Evolutionary conservation across 2,888 invertebrate genomes (phyloP).

Genomic region (Acanthosepion lycidas): DNA sequence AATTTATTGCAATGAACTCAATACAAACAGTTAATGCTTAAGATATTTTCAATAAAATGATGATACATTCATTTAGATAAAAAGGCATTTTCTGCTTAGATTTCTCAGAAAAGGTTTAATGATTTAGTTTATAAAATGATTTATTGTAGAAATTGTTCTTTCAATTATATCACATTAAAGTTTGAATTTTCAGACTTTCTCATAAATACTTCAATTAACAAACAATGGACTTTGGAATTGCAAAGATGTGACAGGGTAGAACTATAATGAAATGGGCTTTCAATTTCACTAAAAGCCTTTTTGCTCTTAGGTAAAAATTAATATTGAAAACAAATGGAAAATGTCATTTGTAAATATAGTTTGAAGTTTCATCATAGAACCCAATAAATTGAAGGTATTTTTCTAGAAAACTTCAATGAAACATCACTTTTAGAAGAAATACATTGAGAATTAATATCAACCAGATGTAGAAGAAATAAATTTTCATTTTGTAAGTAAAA

Average conservation of each 20-base stretch:
- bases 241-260: neutral
- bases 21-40: neutral
- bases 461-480: too few relatives aligned
- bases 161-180: neutral
- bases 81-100: neutral
- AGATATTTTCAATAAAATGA: slow-evolving; percentile 21
- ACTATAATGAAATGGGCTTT: neutral
- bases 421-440: too few relatives aligned
- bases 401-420: too few relatives aligned
- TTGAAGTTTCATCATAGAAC: too few relatives aligned
- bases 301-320: neutral
- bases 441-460: too few relatives aligned
- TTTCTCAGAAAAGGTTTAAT: neutral
- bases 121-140: neutral
- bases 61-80: slow-evolving; percentile 33
- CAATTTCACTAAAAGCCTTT: neutral
- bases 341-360: too few relatives aligned
- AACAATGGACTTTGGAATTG: neutral
- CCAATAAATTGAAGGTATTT: too few relatives aligned
- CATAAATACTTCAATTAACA: neutral
- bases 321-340: neutral
- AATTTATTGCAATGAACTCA: slow-evolving; percentile 33
- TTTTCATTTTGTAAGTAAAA: too few relatives aligned
- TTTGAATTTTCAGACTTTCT: neutral
- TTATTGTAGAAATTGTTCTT: neutral